Evolutionary conservation across 2,113 vertebrate species (phyloP), one percentile per base, ranked within the genome.

Genomic region (Penelope pileata): DNA sequence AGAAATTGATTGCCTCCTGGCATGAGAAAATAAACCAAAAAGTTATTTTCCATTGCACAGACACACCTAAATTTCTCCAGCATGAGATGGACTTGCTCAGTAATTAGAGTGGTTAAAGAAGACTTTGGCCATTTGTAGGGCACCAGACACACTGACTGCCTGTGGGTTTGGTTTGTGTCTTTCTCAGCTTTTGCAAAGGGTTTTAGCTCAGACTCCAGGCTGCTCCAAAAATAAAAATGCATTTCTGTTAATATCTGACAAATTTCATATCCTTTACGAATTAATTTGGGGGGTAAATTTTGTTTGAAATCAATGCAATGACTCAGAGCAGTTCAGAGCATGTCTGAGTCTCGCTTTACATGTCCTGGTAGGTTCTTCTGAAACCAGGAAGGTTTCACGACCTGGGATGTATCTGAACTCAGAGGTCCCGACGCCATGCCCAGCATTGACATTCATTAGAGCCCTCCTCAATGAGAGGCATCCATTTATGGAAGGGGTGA

Each of bases 1-100:
- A 47, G 63, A 38, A 84, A 60, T 2, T 13, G 19, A 10, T 54
- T 86, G 43, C 88, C 29, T 83, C 50, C 56, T 78, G 76, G 45
- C 32, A 56, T 11, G 56, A 91, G 85, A 86, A 94, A 93, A 95
- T 88, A 86, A 93, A 91, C 34, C 66, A 85, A 40, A 64, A 89
- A 59, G 36, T 89, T 77, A 58, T 85, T 94, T 91, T 73, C 69
- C 70, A 47, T 42, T 1, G 3, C 63, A 59, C 43, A 75, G 91
- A 86, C 43, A 21, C 30, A 12, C 86, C 48, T 66, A 7, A 90
- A 81, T 11, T 75, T 94, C 67, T 90, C 68, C 7, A 6, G 63
- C 27, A 24, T 38, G 62, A 38, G 48, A 26, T 15, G 36, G 45
- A 34, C 18, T 34, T 51, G 6, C 75, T 91, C 16, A 56, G 2